Conservation (phyloP, 2,888 invertebrate genomes). For the Atethmia centrago region DNA sequence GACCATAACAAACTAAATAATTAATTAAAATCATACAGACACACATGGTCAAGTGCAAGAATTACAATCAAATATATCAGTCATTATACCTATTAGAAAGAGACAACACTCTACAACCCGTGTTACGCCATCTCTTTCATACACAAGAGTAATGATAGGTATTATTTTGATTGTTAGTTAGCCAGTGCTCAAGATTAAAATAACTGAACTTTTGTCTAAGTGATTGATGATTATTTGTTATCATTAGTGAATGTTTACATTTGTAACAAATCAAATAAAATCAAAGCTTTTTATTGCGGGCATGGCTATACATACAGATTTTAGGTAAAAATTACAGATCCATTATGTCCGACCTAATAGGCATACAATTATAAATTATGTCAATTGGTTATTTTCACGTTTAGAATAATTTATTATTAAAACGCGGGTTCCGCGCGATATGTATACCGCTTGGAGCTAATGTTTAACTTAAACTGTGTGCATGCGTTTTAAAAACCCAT, state of each 20-base stretch:
- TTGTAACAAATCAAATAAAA: not conserved
- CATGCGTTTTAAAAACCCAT: constrained; percentile 27
- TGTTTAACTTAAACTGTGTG: constrained; percentile 41
- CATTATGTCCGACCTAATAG: too few relatives aligned
- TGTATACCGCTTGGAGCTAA: constrained; percentile 41
- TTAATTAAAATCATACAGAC: constrained; percentile 18
- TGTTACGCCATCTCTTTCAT: constrained; percentile 10
- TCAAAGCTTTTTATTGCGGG: too few relatives aligned
- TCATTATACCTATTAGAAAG: constrained; percentile 6
- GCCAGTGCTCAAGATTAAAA: constrained; percentile 1
- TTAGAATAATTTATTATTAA: constrained; percentile 60
- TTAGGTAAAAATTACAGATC: too few relatives aligned
- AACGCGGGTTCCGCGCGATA: constrained; percentile 36
- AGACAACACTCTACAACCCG: not conserved
- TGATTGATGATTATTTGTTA: constrained; percentile 1
- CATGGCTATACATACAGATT: too few relatives aligned
- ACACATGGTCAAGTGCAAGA: constrained; percentile 18
- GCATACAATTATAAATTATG: too few relatives aligned
- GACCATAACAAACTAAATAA: not conserved
- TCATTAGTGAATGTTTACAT: not conserved
- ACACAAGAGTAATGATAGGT: constrained; percentile 14
- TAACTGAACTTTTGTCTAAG: constrained; percentile 2
- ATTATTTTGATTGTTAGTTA: constrained; percentile 8
- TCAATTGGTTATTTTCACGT: constrained; percentile 30
- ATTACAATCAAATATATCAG: constrained; percentile 3